Evolutionary conservation across 1,140 invertebrate genomes (phyloP), one percentile per base, ranked within the genome.

Genomic region (Chrysomallon squamiferum): DNA sequence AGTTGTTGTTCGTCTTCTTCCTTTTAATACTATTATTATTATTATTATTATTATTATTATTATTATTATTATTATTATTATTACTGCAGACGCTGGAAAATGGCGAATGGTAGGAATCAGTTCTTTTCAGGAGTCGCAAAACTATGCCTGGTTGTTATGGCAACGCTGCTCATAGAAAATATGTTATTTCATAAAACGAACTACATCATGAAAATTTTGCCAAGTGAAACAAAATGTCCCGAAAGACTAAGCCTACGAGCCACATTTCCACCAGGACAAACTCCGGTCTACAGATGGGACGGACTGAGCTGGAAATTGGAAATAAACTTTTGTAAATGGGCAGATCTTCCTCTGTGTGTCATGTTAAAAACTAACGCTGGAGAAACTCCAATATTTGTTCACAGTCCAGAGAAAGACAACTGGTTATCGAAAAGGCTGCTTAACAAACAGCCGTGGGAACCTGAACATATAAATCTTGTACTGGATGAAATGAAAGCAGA

Each of bases 341-440:
- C 15, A 5, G 18, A 33, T 3, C 18, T 13, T 18, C 20, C 35
- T 58, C 20, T 33, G 29, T n/a, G 30, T n/a, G 56, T 32, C 22
- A 2, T 22, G 2, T 32, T 58, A 15, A 58, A 33, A 18, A n/a
- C 27, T n/a, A 7, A 27, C 5, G 18, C 62, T 32, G 52, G 13
- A n/a, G 47, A 68, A 3, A 72, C 66, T 9, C 66, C 65, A 2
- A 73, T 73, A 18, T 66, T 32, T 49, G 52, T 73, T 35, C 59
- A 73, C 41, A 43, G 61, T 20, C 32, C 43, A 3, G 20, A 32
- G 3, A 41, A 64, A n/a, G 71, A 73, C 18, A 27, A 30, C 9
- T 54, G 29, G 29, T 62, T 73, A 3, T 70, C 68, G 1, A 61
- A 33, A 25, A 59, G 33, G 47, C 20, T 73, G 2, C 38, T 47